Evolutionary conservation across 1,140 invertebrate species (phyloP).

Genomic region (Eueides isabella): DNA sequence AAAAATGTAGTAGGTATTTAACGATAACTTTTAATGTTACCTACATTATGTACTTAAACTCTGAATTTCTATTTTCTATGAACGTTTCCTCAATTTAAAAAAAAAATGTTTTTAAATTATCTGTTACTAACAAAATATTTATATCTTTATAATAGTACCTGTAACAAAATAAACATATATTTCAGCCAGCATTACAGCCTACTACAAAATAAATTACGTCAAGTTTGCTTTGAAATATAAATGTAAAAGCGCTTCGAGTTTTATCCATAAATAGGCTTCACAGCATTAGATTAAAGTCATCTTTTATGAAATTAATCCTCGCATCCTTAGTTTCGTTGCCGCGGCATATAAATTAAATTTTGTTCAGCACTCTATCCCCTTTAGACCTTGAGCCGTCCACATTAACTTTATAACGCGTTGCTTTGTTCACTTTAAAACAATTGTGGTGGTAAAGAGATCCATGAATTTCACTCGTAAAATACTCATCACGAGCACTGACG

Average conservation of each 20-base stretch:
- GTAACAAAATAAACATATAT: neutral
- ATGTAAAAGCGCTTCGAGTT: constrained; percentile 37
- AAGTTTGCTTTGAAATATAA: constrained; percentile 8
- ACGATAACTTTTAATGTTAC: too few species aligned
- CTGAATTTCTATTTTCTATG: too few species aligned
- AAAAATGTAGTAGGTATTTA: too few species aligned
- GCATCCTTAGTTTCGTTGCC: constrained; percentile 42
- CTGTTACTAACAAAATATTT: too few species aligned
- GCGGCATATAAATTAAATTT: constrained; percentile 53
- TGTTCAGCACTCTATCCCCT: constrained; percentile 51
- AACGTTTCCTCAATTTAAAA: too few species aligned
- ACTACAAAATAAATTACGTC: neutral
- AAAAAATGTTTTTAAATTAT: too few species aligned
- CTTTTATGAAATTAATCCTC: constrained; percentile 44
- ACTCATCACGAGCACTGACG: constrained; percentile 58
- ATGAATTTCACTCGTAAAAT: constrained; percentile 63
- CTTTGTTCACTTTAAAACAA: constrained; percentile 65
- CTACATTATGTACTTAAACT: too few species aligned
- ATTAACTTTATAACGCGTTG: constrained; percentile 56
- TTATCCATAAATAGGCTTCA: constrained; percentile 36
- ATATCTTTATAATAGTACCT: too few species aligned
- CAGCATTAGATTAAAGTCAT: constrained; percentile 43
- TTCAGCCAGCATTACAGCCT: neutral
- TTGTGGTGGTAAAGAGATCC: constrained; percentile 54
- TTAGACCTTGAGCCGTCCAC: constrained; percentile 52